Base-by-base conservation (phyloP, 2,113 vertebrate species). In the Pomatostomus ruficeps region DNA sequence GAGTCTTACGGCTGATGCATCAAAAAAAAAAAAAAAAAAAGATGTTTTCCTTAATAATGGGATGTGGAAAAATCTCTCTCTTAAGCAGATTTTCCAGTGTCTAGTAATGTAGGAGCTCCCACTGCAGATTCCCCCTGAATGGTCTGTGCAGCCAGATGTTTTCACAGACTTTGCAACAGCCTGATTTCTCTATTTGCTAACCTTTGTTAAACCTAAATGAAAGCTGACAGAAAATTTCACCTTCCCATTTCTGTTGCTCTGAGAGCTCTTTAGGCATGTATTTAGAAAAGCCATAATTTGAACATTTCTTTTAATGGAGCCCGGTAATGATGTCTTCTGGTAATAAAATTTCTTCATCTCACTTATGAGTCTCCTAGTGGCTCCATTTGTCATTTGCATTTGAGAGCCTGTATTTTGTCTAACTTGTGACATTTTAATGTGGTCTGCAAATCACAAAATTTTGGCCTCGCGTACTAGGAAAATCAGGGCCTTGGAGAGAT, bases 341-440 rank as follows among this genome's bases (percentile, higher is more conserved):
- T 65, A 79, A 72, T 51, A 85, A 28, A 68, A 90, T 82, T 74
- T 80, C 19, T 72, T 92, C 26, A 59, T 85, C 14, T 78, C 48
- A 46, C 38, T 70, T 74, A 38, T 2, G 28, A n/a, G 35, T 62
- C 33, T 90, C 38, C 3, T 55, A 29, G 36, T 63, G 78, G 55
- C 55, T 52, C 7, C 52, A 74, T 88, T 86, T 88, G 52, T 51
- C 54, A 61, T 13, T 52, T 45, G 14, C 26, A 81, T 59, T 87
- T 49, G 49, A 61, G 28, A 80, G 22, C 13, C 29, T 84, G 45
- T 11, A 25, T 67, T 91, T 91, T 67, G 21, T 88, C 26, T 75
- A 62, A 36, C 40, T 46, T 59, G 4, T 81, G 78, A 79, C n/a
- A 28, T 72, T 85, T 92, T 65, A 40, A 75, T 72, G 36, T 55